Evolutionary conservation across 2,888 invertebrate genomes (phyloP), one percentile per base, ranked within the genome.

Genomic region (Caenorhabditis wallacei): DNA sequence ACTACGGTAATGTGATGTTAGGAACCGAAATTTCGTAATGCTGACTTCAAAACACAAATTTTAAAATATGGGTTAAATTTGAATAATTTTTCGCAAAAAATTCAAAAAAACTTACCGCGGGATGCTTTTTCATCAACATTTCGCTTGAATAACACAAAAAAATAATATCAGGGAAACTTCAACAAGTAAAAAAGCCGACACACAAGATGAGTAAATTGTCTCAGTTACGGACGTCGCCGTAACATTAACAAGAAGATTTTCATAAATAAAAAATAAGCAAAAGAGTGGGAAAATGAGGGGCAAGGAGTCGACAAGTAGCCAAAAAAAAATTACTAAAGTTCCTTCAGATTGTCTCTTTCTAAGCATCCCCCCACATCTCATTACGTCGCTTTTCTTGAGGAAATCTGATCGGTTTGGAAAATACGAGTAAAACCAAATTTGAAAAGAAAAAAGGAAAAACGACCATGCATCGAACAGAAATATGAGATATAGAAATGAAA

Each of bases 241-340:
- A 68, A 69, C 57, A 68, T 69, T 69, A 63, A 78, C 69, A 78
- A 69, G 78, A 59, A 69, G 78, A 69, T 78, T 78, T 78, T 68
- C 78, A 78, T 78, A 63, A 78, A 78, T 78, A 78, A 78, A 69
- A 78, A 69, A 78, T 78, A 66, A 75, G 69, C 24, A 54, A 30
- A 20, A 35, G 22, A 69, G 61, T n/a, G n/a, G n/a, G n/a, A 51
- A 43, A 46, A 68, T 51, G 61, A 63, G 66, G 56, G 56, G 43
- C 30, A 43, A 18, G 43, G n/a, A 59, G 43, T 40, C 20, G 46
- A 24, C 40, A 57, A 54, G 53, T 20, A 20, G 53, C 53, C 26
- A 10, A 3, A 8, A 3, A 66, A 75, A 76, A 61, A 35, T 40
- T 59, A 76, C 61, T 51, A 59, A 69, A 69, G 75, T 75, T 76